Evolutionary conservation across 2,888 invertebrate species (phyloP).

Genomic region (Ophonus ardosiacus): DNA sequence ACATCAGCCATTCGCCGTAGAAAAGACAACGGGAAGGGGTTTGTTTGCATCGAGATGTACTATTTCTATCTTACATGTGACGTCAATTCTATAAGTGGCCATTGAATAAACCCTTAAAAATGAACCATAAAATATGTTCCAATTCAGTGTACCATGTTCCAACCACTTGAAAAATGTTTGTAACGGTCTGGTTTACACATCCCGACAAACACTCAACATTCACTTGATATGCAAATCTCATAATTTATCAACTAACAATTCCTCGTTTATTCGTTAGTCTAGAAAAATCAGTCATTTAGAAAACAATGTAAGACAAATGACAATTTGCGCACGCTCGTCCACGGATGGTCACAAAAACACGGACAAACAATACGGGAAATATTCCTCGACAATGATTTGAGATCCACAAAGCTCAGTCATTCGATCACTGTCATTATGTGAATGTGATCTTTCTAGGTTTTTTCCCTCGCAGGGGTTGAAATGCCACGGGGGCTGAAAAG

Average conservation of each 20-base stretch:
- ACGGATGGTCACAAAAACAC: conserved; percentile 37
- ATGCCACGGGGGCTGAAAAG: conserved; percentile 49
- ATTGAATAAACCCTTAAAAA: neutral
- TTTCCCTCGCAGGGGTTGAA: conserved; percentile 47
- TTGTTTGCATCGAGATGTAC: too few species aligned
- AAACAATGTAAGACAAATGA: conserved; percentile 57
- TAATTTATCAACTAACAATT: conserved; percentile 49
- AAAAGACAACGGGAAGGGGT: too few species aligned
- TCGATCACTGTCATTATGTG: conserved; percentile 63
- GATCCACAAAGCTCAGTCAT: conserved; percentile 51
- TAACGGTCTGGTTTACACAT: conserved; percentile 37
- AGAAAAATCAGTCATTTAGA: conserved; percentile 40
- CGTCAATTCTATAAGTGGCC: too few species aligned
- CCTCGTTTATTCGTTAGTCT: conserved; percentile 31
- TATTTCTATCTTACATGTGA: too few species aligned
- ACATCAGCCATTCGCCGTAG: too few species aligned
- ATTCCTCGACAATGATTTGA: conserved; percentile 28
- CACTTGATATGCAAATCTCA: conserved; percentile 30
- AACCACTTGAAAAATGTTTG: conserved; percentile 28
- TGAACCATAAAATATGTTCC: neutral
- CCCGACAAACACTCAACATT: conserved; percentile 18
- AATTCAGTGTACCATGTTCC: neutral
- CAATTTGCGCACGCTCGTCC: conserved; percentile 29
- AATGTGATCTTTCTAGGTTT: conserved; percentile 51
- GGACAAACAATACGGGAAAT: conserved; percentile 10